Evolutionary conservation across 2,888 invertebrate genomes (phyloP), one percentile per base, ranked within the genome.

Genomic region (Heterodera filipjevi): DNA sequence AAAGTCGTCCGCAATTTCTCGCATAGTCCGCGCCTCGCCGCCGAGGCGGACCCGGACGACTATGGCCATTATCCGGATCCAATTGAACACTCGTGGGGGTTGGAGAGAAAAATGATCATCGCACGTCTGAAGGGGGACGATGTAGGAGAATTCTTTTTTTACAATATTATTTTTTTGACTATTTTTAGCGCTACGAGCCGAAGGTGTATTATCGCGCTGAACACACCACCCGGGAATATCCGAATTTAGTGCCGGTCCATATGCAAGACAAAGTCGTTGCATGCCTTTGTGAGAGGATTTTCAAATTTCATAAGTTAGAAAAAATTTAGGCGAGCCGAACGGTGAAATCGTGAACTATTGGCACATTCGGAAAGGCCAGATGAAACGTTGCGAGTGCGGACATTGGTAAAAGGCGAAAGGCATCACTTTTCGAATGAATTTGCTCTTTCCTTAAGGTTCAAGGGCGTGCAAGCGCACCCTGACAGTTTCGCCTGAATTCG

Each of bases 321-420:
- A 39, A 39, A 39, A 39, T 39, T 39, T 6, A 91, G 91, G 91
- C 90, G 95, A 97, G 91, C 95, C 96, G 90, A 97, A 97, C 89
- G 93, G 95, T 76, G 93, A 94, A 78, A 92, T 93, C 82, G 93
- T 98, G 85, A 94, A 93, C 89, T 98, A 95, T 95, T 95, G 97
- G 93, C 95, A 95, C 94, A 91, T 98, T 87, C 93, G 96, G 90
- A 93, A 93, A 91, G 96, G 94, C 66, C 93, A 93, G 86, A 93
- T 95, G 81, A 94, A 94, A 89, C 93, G 96, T 87, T 98, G 97
- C 90, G 94, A 94, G 90, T 98, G 98, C 90, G 98, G 98, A 79
- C 93, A 96, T 90, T 85, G 85, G 95, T 75, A 19, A 39, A 32
- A n/a, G 59, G 39, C 3, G 39, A 39, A 39, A 10, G 5, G 39